Evolutionary conservation across 1,140 invertebrate species (phyloP), one percentile per base, ranked within the genome.

Genomic region (Plodia interpunctella): DNA sequence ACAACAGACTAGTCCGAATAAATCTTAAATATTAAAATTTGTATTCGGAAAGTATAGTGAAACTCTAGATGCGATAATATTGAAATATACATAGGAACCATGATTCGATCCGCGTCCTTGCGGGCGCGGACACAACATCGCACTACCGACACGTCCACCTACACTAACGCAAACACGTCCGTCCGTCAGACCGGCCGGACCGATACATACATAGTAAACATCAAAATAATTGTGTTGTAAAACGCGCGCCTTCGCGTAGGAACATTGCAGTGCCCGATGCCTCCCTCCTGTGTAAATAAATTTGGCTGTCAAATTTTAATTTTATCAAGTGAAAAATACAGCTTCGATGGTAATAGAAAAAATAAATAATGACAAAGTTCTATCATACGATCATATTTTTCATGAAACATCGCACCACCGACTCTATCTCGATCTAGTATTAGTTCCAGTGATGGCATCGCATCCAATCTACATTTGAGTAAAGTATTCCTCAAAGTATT

Each of bases 11-110:
- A 76, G 79, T 84, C 87, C 87, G 87, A 87, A 87, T 87, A 74
- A 87, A 87, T 87, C 84, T 87, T 87, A 86, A 88, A 86, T 87
- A 86, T 87, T 87, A 87, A 86, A 88, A 87, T 87, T 88, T 87
- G 87, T 89, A 83, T 86, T 87, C 84, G 87, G 87, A 87, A 89
- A 87, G 82, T 87, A 89, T 87, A 87, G 82, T 85, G 84, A 89
- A 89, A 87, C 85, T 88, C 87, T 89, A 89, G 82, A 87, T 87
- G 87, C 84, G 84, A 86, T 86, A 86, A 87, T 87, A 89, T 89
- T 87, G 87, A 89, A 88, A 89, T 89, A 89, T 89, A 89, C 87
- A 89, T 89, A 89, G 87, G 87, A 89, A 89, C 87, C 87, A 87
- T 89, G 84, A 89, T 87, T 89, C 84, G 78, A 78, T 80, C 87